phyloP scores from a whole-genome alignment of 2,888 invertebrate species.

The Herminia tarsipennalis region DNA sequence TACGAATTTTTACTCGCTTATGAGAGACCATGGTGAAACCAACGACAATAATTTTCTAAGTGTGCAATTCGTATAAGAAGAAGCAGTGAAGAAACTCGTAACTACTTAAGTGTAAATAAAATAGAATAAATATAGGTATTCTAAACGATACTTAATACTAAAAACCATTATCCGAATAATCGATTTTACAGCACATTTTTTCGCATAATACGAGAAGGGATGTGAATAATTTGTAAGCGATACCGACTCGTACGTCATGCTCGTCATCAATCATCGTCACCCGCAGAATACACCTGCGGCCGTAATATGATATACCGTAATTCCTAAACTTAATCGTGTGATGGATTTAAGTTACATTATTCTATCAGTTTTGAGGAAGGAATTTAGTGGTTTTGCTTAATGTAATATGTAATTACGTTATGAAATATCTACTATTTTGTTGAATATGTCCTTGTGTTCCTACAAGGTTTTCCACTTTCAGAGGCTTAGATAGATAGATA shows the following conservation, averaged over 20 bases:
- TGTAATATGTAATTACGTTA: slow-evolving; percentile 11
- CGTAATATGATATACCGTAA: slow-evolving; percentile 37
- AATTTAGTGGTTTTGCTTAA: not conserved
- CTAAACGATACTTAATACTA: too few relatives aligned
- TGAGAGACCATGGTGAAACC: too few relatives aligned
- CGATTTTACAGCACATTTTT: slow-evolving; percentile 27
- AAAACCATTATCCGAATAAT: slow-evolving; percentile 4
- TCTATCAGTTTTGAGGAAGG: slow-evolving; percentile 2
- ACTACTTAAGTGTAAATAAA: too few relatives aligned
- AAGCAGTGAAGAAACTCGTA: too few relatives aligned
- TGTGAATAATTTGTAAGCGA: slow-evolving; percentile 41
- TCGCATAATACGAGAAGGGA: slow-evolving; percentile 3
- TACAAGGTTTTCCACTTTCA: too few relatives aligned
- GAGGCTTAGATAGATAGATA: too few relatives aligned
- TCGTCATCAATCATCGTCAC: slow-evolving; percentile 40
- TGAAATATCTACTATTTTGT: too few relatives aligned
- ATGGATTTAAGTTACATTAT: slow-evolving; percentile 17
- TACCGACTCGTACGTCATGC: slow-evolving; percentile 34
- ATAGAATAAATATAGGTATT: too few relatives aligned
- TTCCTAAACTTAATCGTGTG: slow-evolving; percentile 38
- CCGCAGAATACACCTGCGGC: slow-evolving; percentile 45
- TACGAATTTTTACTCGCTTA: too few relatives aligned
- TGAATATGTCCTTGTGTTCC: too few relatives aligned
- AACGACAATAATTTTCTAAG: too few relatives aligned
- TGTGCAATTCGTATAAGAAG: too few relatives aligned